Conservation (phyloP, 2,888 invertebrate genomes). For the Clostera curtula region DNA sequence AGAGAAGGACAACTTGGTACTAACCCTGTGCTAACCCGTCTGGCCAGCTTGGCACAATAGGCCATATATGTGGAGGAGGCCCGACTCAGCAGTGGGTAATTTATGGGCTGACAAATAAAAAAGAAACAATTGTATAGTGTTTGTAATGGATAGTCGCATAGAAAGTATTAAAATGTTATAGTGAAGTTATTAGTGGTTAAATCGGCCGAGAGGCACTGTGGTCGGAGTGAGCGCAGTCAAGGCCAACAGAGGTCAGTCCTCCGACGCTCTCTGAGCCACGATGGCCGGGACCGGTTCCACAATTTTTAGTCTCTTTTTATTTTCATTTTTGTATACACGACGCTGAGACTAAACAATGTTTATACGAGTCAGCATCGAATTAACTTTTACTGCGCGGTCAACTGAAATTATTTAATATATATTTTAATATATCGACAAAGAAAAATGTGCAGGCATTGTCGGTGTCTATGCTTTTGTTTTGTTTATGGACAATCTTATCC, state of each 20-base stretch:
- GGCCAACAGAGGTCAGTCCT: slow-evolving; percentile 73
- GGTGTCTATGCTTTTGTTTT: too few species aligned
- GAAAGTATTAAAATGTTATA: slow-evolving; percentile 61
- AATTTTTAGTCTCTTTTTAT: slow-evolving; percentile 73
- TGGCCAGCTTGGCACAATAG: slow-evolving; percentile 16
- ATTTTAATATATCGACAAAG: slow-evolving; percentile 22
- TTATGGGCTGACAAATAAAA: slow-evolving; percentile 10
- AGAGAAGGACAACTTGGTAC: slow-evolving; percentile 28
- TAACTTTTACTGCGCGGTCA: slow-evolving; percentile 63
- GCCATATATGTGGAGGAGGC: slow-evolving; percentile 21
- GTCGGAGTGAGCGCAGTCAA: slow-evolving; percentile 66
- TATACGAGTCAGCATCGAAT: slow-evolving; percentile 66
- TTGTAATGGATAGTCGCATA: slow-evolving; percentile 61
- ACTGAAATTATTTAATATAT: slow-evolving; percentile 40
- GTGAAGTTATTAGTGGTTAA: slow-evolving; percentile 70
- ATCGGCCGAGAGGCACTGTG: slow-evolving; percentile 55
- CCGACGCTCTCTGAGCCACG: slow-evolving; percentile 69
- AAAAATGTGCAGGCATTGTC: too few species aligned
- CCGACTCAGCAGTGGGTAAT: too few species aligned
- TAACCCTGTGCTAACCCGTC: slow-evolving; percentile 9
- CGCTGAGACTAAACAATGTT: slow-evolving; percentile 73
- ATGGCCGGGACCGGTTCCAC: slow-evolving; percentile 70
- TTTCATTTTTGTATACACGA: slow-evolving; percentile 74
- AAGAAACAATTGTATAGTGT: slow-evolving; percentile 29
- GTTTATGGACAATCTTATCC: too few species aligned